Evolutionary conservation across 1,140 invertebrate genomes (phyloP).

Genomic region (Calosoma granatense): DNA sequence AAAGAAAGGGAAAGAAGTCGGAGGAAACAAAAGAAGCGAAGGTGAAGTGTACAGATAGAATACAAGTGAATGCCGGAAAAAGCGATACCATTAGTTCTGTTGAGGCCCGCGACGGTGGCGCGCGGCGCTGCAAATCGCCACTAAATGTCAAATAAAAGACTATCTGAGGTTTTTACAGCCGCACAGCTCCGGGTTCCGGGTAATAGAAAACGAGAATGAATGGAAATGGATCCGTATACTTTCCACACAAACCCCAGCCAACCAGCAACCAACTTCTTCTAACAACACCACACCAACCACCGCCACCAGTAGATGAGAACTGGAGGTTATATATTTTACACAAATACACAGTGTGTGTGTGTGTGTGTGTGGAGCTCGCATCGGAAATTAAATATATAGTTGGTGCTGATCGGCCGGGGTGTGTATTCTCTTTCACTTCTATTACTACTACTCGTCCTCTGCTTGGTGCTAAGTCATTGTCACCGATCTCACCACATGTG

Average conservation of each 20-base stretch:
- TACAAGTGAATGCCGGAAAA: constrained; percentile 20
- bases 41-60: not conserved
- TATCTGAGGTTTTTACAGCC: constrained; percentile 22
- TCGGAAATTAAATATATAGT: constrained; percentile 4
- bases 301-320: too few species aligned
- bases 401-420: not conserved
- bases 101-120: constrained; percentile 14
- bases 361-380: not conserved
- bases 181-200: constrained; percentile 13
- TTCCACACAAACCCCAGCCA: too few species aligned
- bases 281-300: too few species aligned
- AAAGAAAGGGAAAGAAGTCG: not conserved
- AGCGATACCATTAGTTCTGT: constrained; percentile 24
- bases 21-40: not conserved
- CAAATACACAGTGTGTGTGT: too few species aligned
- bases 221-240: constrained; percentile 16
- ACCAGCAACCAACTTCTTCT: not conserved
- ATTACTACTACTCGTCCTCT: too few species aligned
- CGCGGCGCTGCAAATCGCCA: constrained; percentile 22
- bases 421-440: too few species aligned
- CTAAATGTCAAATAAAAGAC: constrained; percentile 28
- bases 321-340: constrained; percentile 1
- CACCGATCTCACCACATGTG: too few species aligned
- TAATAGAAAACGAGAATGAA: constrained; percentile 27
- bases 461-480: too few species aligned